These are phyloP conservation scores for Fissipunctia ypsillon DNA, from an alignment of 2,888 invertebrate species.

Conservation along the genomic window DNA sequence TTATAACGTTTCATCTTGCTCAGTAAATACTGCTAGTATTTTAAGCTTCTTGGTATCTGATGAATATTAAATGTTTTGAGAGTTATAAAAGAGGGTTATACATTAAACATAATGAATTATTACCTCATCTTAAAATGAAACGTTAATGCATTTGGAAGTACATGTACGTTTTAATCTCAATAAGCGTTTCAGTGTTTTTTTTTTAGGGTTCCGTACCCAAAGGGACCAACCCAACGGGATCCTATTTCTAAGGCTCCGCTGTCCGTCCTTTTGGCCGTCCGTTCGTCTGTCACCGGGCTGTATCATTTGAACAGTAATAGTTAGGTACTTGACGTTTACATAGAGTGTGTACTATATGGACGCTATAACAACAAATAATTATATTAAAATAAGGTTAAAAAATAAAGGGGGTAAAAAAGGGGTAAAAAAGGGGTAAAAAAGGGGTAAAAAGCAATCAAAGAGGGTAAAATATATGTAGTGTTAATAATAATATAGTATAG, in stretches of 20 bases:
- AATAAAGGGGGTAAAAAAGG: not conserved
- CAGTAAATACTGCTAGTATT: slow-evolving; percentile 11
- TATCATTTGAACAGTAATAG: not conserved
- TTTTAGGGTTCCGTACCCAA: not conserved
- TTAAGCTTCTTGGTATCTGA: not conserved
- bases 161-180: slow-evolving; percentile 3
- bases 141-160: slow-evolving; percentile 18
- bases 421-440: too few relatives aligned
- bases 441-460: not conserved
- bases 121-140: not conserved
- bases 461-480: not conserved
- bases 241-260: not conserved
- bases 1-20: not conserved
- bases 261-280: too few relatives aligned
- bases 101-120: slow-evolving; percentile 1
- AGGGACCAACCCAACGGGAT: too few relatives aligned
- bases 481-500: not conserved
- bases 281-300: too few relatives aligned
- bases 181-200: not conserved
- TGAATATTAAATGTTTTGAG: slow-evolving; percentile 23
- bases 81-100: slow-evolving; percentile 11
- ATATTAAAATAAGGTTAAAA: not conserved
- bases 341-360: not conserved
- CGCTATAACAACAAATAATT: not conserved
- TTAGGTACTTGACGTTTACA: not conserved